Evolutionary conservation across 2,113 vertebrate species (phyloP), one percentile per base, ranked within the genome.

Genomic region (Chascanopsetta lugubris): DNA sequence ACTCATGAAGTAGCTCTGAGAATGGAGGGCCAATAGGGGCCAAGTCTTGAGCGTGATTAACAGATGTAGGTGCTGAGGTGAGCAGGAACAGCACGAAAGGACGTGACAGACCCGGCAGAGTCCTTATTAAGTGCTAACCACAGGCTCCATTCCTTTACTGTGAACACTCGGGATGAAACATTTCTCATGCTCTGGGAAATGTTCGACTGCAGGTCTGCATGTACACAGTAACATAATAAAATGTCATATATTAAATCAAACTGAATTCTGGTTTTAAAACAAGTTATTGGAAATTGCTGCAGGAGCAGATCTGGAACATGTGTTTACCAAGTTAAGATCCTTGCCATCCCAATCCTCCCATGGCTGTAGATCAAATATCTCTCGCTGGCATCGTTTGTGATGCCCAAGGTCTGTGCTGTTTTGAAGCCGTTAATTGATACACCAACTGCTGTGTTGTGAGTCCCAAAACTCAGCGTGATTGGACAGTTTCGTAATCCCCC

Each of bases 311-410:
- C 56, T 47, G 21, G 54, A 48, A 54, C 45, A 57, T 13, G 30
- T 54, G n/a, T 34, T 61, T 63, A 59, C 53, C 21, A 62, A 62
- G 29, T 72, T 80, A 73, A 79, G 75, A 75, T 72, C 38, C 1
- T 15, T 48, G 69, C 49, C 43, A 54, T 70, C 38, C 67, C 53
- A 72, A 51, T 26, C 48, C 71, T 75, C 86, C 61, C 20, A 13
- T 49, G 70, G 79, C 55, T 63, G 8, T 27, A 51, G 75, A 87
- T 90, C 85, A 91, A 84, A 88, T 87, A 77, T 87, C 80, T 78
- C 57, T 61, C 51, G 53, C 60, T 51, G 69, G 78, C 65, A 78
- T 64, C 40, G 22, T 51, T 59, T 59, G 56, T 67, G 66, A 75
- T 8, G 70, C 50, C 69, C 40, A 48, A 65, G 67, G 78, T 72